These are phyloP conservation scores for Drosophila ustulata DNA, from an alignment of 2,888 invertebrate genomes.

Conservation along the genomic window DNA sequence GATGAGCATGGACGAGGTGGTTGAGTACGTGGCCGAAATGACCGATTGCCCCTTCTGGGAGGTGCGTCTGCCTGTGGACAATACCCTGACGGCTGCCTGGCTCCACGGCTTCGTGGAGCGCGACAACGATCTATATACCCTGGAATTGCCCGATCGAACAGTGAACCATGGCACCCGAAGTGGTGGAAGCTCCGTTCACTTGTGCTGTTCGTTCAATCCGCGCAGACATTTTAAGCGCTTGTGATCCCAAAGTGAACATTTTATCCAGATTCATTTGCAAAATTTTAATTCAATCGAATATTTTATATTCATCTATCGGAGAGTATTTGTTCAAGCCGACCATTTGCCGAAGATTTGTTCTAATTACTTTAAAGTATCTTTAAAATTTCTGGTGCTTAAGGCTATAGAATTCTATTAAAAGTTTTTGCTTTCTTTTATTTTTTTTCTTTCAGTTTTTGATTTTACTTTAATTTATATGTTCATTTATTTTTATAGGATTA, in stretches of 20 bases:
- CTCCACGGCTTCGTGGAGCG: slow-evolving; percentile 55
- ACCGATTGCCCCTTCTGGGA: slow-evolving; percentile 22
- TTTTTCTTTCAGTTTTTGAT: no score
- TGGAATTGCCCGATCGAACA: slow-evolving; percentile 17
- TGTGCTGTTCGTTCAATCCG: slow-evolving; percentile 4
- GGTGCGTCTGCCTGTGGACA: slow-evolving; percentile 55
- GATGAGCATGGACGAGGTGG: slow-evolving; percentile 51
- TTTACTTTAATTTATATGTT: no score
- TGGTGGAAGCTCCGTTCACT: neutral
- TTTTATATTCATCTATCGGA: no score
- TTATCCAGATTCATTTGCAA: no score
- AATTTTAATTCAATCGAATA: no score
- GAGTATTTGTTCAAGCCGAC: neutral
- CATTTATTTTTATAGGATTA: no score
- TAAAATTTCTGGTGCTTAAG: slow-evolving; percentile 4
- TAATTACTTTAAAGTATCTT: neutral
- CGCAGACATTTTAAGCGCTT: neutral
- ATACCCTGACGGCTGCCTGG: slow-evolving; percentile 65
- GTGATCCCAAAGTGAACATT: neutral
- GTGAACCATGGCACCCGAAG: neutral
- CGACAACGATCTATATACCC: slow-evolving; percentile 23
- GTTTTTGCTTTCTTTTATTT: neutral
- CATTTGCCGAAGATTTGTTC: no score
- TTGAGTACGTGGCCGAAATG: slow-evolving; percentile 62
- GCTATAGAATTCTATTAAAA: neutral